phyloP scores from a whole-genome alignment of 1,140 invertebrate genomes.

The Tetragonula clypearis region DNA sequence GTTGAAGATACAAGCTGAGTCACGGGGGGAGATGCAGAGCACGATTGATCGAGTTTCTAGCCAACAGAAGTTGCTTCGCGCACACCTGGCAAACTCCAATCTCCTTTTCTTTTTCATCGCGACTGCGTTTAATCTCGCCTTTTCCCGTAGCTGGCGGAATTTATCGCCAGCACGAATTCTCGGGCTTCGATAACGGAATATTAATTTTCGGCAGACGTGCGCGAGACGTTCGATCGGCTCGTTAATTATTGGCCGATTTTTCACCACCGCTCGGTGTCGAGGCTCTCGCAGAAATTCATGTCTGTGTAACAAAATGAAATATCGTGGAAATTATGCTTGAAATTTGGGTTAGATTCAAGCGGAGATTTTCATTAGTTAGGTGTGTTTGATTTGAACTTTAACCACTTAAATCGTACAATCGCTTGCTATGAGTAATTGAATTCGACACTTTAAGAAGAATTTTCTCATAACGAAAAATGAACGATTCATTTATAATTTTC shows the following conservation, averaged over 20 bases:
- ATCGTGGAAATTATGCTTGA: neutral
- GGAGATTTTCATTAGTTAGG: neutral
- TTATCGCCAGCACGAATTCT: conserved; percentile 24
- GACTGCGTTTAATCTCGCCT: conserved; percentile 37
- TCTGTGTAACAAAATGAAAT: neutral
- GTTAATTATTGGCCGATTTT: conserved; percentile 12
- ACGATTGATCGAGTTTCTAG: conserved; percentile 39
- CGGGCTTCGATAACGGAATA: conserved; percentile 6
- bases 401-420: too few relatives aligned
- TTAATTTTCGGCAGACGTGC: conserved; percentile 16
- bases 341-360: too few relatives aligned
- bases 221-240: neutral
- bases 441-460: too few relatives aligned
- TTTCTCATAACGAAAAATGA: too few relatives aligned
- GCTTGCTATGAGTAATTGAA: too few relatives aligned
- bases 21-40: conserved; percentile 11
- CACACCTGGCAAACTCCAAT: neutral
- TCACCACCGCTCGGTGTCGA: too few relatives aligned
- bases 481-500: too few relatives aligned
- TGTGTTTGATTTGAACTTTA: too few relatives aligned
- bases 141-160: neutral
- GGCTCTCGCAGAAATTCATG: neutral
- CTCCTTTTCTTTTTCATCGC: neutral
- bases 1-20: neutral
- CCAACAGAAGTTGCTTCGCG: neutral